These are phyloP conservation scores for Phlogophora meticulosa DNA, from an alignment of 2,888 invertebrate species.

Conservation along the genomic window DNA sequence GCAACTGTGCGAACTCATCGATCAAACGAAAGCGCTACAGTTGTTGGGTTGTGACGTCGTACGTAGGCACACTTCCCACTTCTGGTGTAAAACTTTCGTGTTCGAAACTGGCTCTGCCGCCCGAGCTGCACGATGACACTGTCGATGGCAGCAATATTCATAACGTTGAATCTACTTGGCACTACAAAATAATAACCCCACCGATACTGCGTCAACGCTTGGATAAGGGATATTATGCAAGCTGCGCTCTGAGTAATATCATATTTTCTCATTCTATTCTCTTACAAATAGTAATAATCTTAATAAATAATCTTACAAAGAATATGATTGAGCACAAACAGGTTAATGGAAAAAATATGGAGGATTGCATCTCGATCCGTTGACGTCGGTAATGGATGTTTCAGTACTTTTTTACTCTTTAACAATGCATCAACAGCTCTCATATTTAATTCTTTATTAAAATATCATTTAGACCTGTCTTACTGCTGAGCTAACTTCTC, in stretches of 20 bases:
- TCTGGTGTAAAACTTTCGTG: conserved; percentile 70
- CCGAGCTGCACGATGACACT: conserved; percentile 30
- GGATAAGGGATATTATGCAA: conserved; percentile 43
- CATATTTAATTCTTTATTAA: not conserved
- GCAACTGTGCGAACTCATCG: conserved; percentile 82
- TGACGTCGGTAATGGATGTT: conserved; percentile 15
- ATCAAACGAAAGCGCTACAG: conserved; percentile 79
- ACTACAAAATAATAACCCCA: conserved; percentile 57
- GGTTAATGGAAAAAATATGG: conserved; percentile 18
- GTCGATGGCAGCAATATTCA: conserved; percentile 67
- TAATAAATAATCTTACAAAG: too few species aligned
- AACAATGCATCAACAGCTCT: not conserved
- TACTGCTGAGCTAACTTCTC: not conserved
- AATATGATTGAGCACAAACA: conserved; percentile 30
- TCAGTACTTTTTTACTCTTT: conserved; percentile 13
- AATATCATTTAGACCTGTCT: not conserved
- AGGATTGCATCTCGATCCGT: conserved; percentile 6
- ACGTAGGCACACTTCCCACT: conserved; percentile 65
- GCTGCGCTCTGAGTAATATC: conserved; percentile 21
- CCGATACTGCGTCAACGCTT: conserved; percentile 35
- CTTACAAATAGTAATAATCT: conserved; percentile 22
- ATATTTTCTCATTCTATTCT: conserved; percentile 32
- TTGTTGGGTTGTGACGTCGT: conserved; percentile 59
- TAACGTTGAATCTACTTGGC: conserved; percentile 54
- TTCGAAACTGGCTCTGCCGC: conserved; percentile 68